Conservation (phyloP, 2,888 invertebrate species). For the Argyra leucocephala region DNA sequence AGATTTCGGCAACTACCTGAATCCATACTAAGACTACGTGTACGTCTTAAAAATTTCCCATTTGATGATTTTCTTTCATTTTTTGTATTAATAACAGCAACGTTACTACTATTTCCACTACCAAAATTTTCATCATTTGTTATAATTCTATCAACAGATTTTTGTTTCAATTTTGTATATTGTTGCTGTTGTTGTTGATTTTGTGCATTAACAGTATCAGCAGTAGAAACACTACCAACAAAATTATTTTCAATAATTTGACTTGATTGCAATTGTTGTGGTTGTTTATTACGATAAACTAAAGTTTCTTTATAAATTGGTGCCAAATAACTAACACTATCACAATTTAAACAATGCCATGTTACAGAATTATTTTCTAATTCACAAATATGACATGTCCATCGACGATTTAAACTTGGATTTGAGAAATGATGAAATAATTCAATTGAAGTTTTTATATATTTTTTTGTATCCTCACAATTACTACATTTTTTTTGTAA, state of each 20-base stretch:
- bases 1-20: conserved; percentile 35
- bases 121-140: background rate
- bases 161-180: conserved; percentile 19
- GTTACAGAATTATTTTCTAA: conserved; percentile 43
- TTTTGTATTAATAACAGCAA: conserved; percentile 28
- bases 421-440: conserved; percentile 43
- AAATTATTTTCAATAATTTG: background rate
- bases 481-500: conserved; percentile 37
- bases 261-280: conserved; percentile 18
- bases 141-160: conserved; percentile 25
- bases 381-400: conserved; percentile 43
- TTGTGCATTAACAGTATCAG: conserved; percentile 9
- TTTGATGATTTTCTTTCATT: conserved; percentile 25
- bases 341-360: conserved; percentile 44
- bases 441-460: conserved; percentile 40
- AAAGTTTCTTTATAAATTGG: conserved; percentile 43
- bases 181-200: conserved; percentile 21
- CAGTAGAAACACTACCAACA: background rate
- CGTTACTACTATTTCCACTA: background rate
- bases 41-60: conserved; percentile 33
- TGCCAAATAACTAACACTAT: conserved; percentile 42
- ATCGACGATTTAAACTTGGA: conserved; percentile 42
- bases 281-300: conserved; percentile 25
- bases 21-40: conserved; percentile 42
- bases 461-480: conserved; percentile 41